These are phyloP conservation scores for Steinernema khuongi DNA, from an alignment of 1,140 invertebrate species.

Conservation along the genomic window DNA sequence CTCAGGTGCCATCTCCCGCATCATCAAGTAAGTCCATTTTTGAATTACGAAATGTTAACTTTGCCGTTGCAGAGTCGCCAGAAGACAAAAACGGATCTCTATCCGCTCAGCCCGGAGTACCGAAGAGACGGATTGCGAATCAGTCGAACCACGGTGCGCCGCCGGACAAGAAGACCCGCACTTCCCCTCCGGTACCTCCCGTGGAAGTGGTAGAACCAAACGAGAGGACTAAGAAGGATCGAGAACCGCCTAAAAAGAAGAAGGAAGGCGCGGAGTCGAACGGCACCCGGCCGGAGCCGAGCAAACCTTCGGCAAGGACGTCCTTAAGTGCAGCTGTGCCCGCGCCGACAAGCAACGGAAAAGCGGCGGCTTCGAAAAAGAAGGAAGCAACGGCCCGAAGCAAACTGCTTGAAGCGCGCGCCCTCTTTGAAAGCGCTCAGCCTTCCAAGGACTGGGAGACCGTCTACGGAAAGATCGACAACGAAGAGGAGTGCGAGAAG, in stretches of 20 bases:
- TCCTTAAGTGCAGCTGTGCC: too few relatives aligned
- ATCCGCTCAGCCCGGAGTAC: background rate
- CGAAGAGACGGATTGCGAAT: background rate
- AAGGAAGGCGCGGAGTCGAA: background rate
- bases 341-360: too few relatives aligned
- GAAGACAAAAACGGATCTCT: background rate
- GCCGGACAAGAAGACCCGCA: background rate
- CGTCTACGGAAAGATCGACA: background rate
- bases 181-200: background rate
- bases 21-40: background rate
- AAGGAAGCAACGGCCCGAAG: background rate
- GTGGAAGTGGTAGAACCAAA: background rate
- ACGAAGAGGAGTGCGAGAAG: slow-evolving; percentile 7
- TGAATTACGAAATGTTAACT: background rate
- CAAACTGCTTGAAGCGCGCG: background rate
- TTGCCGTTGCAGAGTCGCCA: background rate
- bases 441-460: background rate
- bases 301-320: background rate
- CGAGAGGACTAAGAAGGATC: background rate
- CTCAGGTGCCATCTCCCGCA: background rate
- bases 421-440: background rate
- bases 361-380: background rate
- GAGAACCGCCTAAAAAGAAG: background rate
- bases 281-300: background rate
- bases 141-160: slow-evolving; percentile 9